Evolutionary conservation across 2,888 invertebrate genomes (phyloP), one percentile per base, ranked within the genome.

Genomic region (Ferrisia virgata): DNA sequence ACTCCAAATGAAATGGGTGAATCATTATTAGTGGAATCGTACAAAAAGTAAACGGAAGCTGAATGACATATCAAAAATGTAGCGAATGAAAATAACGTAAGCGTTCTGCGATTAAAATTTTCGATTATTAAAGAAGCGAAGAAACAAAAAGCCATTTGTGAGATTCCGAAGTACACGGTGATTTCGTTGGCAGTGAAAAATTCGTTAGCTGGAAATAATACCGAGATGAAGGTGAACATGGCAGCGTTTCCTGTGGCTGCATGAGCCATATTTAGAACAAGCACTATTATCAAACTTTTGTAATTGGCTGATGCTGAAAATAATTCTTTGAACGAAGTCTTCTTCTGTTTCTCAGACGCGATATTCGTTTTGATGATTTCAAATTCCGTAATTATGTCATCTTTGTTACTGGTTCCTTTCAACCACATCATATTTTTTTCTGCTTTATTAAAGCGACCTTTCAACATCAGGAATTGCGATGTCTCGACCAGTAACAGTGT

Each of bases 231-330:
- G 1, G 86, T 86, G n/a, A 86, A 86, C 9, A 87, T 82, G 5
- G 86, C 86, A 22, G 86, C 86, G 86, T 86, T 86, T 33, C 86
- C 86, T 22, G 86, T 86, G 25, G 86, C 86, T 25, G 86, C 76
- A 72, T 86, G 86, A 47, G 85, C 85, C 39, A 86, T 72, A 1
- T 86, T 86, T 6, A 86, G 79, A 22, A 86, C 82, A 13, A 86
- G 31, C 22, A 86, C 86, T 13, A 86, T 85, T 8, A 84, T 13
- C 22, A 87, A 78, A 43, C 85, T 86, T 47, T 47, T 78, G 1
- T 33, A 79, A 39, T 79, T 84, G 0, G 39, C 79, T 9, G 18
- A 5, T 2, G 36, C 15, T 9, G 79, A 28, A 8, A 84, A 33
- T 31, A 79, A 33, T n/a, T 33, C 33, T 18, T 83, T 72, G 15